Evolutionary conservation across 2,797 vertebrate species (phyloP), one percentile per base, ranked within the genome.

Genomic region (Coranthus polyacanthus): DNA sequence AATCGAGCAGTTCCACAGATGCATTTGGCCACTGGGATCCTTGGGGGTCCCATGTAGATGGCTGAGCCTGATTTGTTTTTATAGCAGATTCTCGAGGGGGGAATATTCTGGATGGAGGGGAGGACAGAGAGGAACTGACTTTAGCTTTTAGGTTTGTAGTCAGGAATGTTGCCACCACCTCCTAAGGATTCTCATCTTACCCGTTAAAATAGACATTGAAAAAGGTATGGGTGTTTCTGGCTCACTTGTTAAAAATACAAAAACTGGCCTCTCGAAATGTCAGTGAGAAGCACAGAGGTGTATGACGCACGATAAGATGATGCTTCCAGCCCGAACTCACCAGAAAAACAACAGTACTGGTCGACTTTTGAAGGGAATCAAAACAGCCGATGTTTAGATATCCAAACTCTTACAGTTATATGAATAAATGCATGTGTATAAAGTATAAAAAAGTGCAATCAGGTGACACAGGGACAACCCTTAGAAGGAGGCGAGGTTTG

Each of bases 1-100:
- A 94, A 94, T 94, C 90, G 68, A 72, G 82, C 72, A 18, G 69
- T 56, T 79, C 86, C 73, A 67, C 60, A 43, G 89, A 88, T 49
- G 16, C 76, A 52, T 67, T 78, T 72, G 69, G 78, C 85, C 82
- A 72, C 69, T 26, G 73, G 61, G 78, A 79, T 84, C 78, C 77
- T 79, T 39, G 12, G 65, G 71, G 82, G 61, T 82, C 75, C 75
- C 18, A 29, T 42, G 53, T 42, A 13, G 32, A 77, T 58, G 58
- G 69, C 64, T 76, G 46, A 36, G 20, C 38, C 53, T 42, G 70
- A 77, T 85, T 87, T 90, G 91, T 91, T 92, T 91, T 84, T 72
- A 44, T 73, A 88, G 75, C 39, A 47, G 70, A 51, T 81, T 64
- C 85, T 87, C 76, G 38, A 18, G 72, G 46, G 79, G 66, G 66